phyloP scores from a whole-genome alignment of 2,797 vertebrate genomes.

The Squalus acanthias region DNA sequence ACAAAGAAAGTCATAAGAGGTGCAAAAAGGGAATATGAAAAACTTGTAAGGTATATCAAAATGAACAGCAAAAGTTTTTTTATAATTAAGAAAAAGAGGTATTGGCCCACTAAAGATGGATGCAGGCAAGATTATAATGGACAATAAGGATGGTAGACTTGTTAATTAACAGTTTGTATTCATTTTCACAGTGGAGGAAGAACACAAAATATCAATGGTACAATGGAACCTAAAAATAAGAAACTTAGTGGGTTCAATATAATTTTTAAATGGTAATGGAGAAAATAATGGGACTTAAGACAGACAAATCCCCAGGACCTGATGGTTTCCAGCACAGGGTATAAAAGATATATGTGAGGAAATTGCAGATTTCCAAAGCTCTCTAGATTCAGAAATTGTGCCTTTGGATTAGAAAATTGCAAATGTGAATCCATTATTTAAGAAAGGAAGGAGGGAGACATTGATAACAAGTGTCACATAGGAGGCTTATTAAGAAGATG shows the following conservation, averaged over 20 bases:
- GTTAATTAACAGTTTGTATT: background rate
- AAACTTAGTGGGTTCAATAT: background rate
- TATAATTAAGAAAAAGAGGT: background rate
- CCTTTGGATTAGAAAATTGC: background rate
- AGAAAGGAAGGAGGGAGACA: background rate
- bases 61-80: background rate
- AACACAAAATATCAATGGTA: background rate
- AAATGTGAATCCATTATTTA: background rate
- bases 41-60: too few species aligned
- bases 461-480: background rate
- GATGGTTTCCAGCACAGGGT: background rate
- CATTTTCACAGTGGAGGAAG: background rate
- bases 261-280: background rate
- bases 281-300: background rate
- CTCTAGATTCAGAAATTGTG: background rate
- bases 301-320: background rate
- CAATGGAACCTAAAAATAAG: background rate
- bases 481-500: too few species aligned
- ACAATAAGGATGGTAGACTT: background rate
- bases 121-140: background rate
- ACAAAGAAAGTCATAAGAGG: too few species aligned
- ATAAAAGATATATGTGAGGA: background rate
- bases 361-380: background rate
- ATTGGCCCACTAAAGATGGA: background rate
- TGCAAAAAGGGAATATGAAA: background rate